phyloP scores from a whole-genome alignment of 1,140 invertebrate genomes.

The Aphelinus atriplicis region DNA sequence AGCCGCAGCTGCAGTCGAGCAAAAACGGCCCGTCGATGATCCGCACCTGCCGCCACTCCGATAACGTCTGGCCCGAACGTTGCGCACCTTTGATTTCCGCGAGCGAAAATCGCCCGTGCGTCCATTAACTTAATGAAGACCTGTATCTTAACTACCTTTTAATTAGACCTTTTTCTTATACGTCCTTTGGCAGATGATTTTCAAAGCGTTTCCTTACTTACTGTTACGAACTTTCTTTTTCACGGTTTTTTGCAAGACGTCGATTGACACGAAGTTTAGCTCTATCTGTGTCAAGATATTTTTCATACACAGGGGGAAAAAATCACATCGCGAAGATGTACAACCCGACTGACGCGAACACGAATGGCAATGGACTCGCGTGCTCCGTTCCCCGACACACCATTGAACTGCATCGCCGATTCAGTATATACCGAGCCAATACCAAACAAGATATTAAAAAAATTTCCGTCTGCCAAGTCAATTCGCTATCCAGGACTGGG shows the following conservation, averaged over 20 bases:
- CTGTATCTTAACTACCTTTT: conserved; percentile 18
- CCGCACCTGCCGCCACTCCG: neutral
- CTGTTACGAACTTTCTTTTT: neutral
- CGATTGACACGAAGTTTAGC: no score
- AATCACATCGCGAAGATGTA: no score
- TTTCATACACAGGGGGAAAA: no score
- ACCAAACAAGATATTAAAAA: no score
- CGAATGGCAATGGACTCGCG: no score
- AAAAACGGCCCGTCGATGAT: neutral
- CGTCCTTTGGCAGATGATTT: neutral
- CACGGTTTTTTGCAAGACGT: neutral
- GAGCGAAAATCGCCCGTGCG: conserved; percentile 16
- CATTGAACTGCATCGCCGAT: no score
- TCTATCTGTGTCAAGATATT: no score
- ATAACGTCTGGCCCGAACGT: neutral
- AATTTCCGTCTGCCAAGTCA: no score
- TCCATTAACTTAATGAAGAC: conserved; percentile 35
- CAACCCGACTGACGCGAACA: no score
- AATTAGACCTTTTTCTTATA: neutral
- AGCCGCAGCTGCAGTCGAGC: neutral
- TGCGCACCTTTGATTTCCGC: conserved; percentile 26
- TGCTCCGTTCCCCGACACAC: no score
- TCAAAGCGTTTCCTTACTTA: neutral
- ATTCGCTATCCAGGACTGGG: no score
- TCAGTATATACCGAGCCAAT: no score